These are phyloP conservation scores for Naja naja DNA, from an alignment of 2,113 vertebrate genomes.

Conservation along the genomic window DNA sequence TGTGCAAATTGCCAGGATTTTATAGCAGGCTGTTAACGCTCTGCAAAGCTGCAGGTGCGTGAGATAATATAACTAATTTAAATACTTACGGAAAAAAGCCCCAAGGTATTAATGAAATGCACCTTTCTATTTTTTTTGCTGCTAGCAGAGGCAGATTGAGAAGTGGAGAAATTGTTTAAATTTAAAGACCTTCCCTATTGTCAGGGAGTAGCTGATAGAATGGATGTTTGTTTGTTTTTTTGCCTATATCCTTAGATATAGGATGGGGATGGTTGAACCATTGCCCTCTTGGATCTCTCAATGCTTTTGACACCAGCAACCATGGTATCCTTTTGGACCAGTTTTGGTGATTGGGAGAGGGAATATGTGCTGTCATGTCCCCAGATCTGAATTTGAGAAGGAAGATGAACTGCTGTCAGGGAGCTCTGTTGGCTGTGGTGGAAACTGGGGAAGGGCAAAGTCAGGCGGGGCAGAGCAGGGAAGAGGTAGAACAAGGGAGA, in stretches of 20 bases:
- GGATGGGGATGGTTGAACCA: neutral
- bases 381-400: too few relatives aligned
- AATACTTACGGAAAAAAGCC: neutral
- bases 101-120: neutral
- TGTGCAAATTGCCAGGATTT: neutral
- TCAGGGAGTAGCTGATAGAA: slow-evolving; percentile 50
- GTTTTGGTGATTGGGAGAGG: neutral
- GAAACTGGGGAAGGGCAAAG: too few relatives aligned
- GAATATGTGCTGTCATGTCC: neutral
- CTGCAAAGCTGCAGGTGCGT: neutral
- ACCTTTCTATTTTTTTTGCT: neutral
- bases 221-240: slow-evolving; percentile 32
- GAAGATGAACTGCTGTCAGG: too few relatives aligned
- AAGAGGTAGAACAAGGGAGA: too few relatives aligned
- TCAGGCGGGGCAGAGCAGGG: too few relatives aligned
- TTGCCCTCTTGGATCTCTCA: neutral
- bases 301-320: neutral
- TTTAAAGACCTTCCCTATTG: neutral
- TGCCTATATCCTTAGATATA: slow-evolving; percentile 43
- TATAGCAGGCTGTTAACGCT: slow-evolving; percentile 19
- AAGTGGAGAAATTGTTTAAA: neutral
- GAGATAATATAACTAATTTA: neutral
- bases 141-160: neutral
- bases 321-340: neutral
- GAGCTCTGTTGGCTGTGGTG: too few relatives aligned